phyloP scores from a whole-genome alignment of 2,113 vertebrate genomes.

The Tyto alba region DNA sequence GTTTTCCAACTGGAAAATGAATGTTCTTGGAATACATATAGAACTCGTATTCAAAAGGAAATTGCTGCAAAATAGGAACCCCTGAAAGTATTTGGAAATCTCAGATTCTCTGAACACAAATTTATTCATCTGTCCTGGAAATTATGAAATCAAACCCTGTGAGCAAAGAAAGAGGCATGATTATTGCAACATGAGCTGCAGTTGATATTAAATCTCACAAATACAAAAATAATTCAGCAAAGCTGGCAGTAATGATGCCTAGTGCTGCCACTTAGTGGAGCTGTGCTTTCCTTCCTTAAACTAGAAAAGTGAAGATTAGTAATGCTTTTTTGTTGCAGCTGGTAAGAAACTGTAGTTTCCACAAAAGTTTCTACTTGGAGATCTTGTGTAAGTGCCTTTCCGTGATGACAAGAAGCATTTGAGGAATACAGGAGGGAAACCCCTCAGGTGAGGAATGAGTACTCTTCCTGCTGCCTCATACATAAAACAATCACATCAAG shows the following conservation, averaged over 20 bases:
- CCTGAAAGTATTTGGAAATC: not conserved
- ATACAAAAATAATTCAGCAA: not conserved
- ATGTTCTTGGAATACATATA: not conserved
- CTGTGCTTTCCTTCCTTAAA: not conserved
- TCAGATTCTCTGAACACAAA: not conserved
- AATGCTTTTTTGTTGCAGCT: not conserved
- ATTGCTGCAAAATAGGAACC: not conserved
- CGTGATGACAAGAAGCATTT: not conserved
- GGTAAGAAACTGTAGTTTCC: not conserved
- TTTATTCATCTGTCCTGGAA: not conserved
- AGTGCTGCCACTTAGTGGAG: constrained; percentile 34
- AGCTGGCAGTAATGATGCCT: not conserved
- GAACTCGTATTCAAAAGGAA: not conserved
- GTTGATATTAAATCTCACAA: not conserved
- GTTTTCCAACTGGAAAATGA: not conserved
- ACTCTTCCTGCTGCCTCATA: not conserved
- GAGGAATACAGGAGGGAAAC: not conserved
- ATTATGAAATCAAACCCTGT: not conserved
- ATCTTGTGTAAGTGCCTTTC: not conserved
- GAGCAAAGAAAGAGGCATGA: not conserved
- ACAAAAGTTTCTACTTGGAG: not conserved
- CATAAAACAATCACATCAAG: not conserved
- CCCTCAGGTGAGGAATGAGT: not conserved
- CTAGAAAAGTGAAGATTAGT: not conserved
- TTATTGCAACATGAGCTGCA: not conserved